Evolutionary conservation across 2,797 vertebrate genomes (phyloP), one percentile per base, ranked within the genome.

Genomic region (Chelonia mydas): DNA sequence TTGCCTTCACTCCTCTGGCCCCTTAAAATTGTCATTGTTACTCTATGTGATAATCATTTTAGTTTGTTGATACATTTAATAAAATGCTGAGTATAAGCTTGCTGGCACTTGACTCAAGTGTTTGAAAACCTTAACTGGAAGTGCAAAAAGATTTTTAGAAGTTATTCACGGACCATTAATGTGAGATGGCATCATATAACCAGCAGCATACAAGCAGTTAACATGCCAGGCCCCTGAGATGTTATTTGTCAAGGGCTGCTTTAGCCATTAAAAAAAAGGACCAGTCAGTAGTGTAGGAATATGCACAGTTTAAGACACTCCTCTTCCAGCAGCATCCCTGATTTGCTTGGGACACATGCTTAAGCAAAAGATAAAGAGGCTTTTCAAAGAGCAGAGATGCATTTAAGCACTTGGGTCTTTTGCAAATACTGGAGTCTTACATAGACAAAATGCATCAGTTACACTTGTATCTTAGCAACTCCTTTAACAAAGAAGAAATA

Each of bases 381-480:
- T 97, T 97, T 97, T 93, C 94, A 94, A 95, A 97, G 72, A 95
- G 76, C 53, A 25, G 94, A 94, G 96, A 97, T 89, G 87, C 88
- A 93, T 96, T 97, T 96, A 96, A 96, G 94, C 82, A 85, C 85
- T 86, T 31, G 31, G 16, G 91, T 94, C 91, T 96, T 97, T 95
- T 94, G 61, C 87, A 96, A 97, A 94, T 84, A 95, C 89, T 8
- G 5, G 93, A 87, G 89, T 33, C 95, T 96, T 54, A 55, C 84
- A 92, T 0, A 96, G 95, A 97, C 90, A 84, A 25, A 95, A 94
- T 72, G 91, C 93, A 95, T 94, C 33, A 7, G 91, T 96, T 96
- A 95, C 90, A 91, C 86, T 79, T 1, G 96, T 98, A 92, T 97
- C 98, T 97, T 97, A 98, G 98, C 97, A 98, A 98, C 98, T 41